A percentile compares a stretch with the other conserved stretches of the same genome.
phyloP scores from a whole-genome alignment of 2,113 vertebrate species.

The Odocoileus virginianus region DNA sequence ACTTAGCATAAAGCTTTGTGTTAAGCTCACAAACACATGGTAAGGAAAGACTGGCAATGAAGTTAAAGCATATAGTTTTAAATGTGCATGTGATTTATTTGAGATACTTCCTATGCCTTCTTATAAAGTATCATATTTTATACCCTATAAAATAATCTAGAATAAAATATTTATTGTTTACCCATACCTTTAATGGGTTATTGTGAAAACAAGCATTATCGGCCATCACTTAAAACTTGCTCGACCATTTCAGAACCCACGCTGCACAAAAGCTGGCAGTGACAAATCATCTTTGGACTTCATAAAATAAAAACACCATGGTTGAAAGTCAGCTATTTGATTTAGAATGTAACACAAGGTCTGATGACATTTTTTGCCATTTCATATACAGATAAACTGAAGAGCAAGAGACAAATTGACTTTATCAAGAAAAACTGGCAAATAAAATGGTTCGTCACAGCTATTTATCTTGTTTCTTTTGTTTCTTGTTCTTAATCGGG shows the following conservation, averaged over 20 bases:
- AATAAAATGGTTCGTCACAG: constrained; percentile 16
- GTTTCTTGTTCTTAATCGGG: not conserved
- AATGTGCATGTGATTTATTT: not conserved
- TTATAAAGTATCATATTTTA: not conserved
- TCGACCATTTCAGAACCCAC: not conserved
- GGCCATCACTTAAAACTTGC: not conserved
- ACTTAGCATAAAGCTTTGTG: not conserved
- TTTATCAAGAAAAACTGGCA: constrained; percentile 47
- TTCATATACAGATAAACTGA: constrained; percentile 13
- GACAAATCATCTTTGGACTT: not conserved
- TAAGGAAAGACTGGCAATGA: not conserved
- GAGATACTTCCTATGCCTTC: not conserved
- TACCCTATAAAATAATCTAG: not conserved
- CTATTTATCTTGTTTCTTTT: constrained; percentile 22
- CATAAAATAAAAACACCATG: not conserved
- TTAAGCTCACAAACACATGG: fast-evolving
- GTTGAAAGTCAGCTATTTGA: not conserved
- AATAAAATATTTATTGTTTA: not conserved
- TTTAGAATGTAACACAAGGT: not conserved
- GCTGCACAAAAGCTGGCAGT: not conserved
- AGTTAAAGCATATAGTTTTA: not conserved
- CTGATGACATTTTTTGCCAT: not conserved
- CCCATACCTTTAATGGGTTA: not conserved
- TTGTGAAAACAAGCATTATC: not conserved
- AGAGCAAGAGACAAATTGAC: constrained; percentile 13